Evolutionary conservation across 2,113 vertebrate genomes (phyloP).

Genomic region (Chlorodrepanis virens): DNA sequence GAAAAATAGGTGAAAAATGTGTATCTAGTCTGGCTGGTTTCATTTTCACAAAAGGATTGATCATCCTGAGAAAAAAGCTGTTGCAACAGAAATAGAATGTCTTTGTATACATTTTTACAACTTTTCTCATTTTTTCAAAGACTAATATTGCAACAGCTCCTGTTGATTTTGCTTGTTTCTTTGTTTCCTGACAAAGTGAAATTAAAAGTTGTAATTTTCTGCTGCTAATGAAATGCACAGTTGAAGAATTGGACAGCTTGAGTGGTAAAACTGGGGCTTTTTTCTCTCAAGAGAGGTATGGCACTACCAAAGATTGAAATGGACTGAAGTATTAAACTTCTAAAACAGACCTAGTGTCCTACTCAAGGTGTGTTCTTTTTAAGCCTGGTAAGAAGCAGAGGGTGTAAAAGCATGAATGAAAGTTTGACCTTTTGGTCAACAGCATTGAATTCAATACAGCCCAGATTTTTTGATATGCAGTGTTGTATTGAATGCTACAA

Average conservation of each 20-base stretch:
- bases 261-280: neutral
- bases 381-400: neutral
- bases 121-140: neutral
- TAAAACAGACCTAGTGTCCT: neutral
- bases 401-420: neutral
- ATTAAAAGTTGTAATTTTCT: neutral
- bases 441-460: neutral
- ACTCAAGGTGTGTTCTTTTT: neutral
- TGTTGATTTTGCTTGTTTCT: neutral
- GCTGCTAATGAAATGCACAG: neutral
- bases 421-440: neutral
- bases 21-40: neutral
- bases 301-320: neutral
- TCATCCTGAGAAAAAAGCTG: neutral
- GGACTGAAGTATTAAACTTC: neutral
- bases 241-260: neutral
- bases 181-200: neutral
- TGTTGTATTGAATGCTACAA: neutral
- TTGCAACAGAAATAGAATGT: neutral
- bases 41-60: neutral
- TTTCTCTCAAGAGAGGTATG: neutral
- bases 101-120: neutral
- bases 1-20: neutral
- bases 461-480: neutral
- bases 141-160: neutral